These are phyloP conservation scores for Leptinotarsa lineolata DNA, from an alignment of 1,140 invertebrate species.

Conservation along the genomic window DNA sequence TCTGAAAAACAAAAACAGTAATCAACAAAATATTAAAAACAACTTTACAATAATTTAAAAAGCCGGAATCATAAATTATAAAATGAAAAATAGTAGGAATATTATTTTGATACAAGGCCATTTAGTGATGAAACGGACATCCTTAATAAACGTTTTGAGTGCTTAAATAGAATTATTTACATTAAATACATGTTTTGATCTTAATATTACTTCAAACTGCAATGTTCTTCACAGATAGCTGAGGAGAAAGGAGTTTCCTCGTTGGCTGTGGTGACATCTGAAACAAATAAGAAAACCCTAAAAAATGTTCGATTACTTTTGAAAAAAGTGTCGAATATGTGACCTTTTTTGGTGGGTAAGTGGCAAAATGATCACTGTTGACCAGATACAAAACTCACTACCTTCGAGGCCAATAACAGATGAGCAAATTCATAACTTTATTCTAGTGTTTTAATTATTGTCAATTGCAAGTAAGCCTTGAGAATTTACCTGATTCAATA, in stretches of 20 bases:
- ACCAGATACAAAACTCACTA: too few species aligned
- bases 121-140: background rate
- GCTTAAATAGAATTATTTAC: conserved; percentile 11
- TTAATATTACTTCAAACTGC: background rate
- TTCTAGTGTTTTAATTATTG: too few species aligned
- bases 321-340: too few species aligned
- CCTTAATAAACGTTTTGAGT: conserved; percentile 3
- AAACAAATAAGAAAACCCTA: background rate
- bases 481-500: too few species aligned
- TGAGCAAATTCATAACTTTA: too few species aligned
- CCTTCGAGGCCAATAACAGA: too few species aligned
- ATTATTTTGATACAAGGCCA: background rate
- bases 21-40: conserved; percentile 27
- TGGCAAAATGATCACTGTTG: too few species aligned
- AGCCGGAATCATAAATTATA: background rate
- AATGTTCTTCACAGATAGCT: conserved; percentile 2
- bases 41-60: conserved; percentile 13
- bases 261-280: conserved; percentile 42
- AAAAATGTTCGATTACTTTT: too few species aligned
- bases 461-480: too few species aligned
- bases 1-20: conserved; percentile 29
- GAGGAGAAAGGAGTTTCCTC: conserved; percentile 3
- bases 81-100: conserved; percentile 4
- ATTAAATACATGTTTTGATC: conserved; percentile 4
- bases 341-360: too few species aligned